phyloP scores from a whole-genome alignment of 2,113 vertebrate species.

The Chiloscyllium plagiosum region DNA sequence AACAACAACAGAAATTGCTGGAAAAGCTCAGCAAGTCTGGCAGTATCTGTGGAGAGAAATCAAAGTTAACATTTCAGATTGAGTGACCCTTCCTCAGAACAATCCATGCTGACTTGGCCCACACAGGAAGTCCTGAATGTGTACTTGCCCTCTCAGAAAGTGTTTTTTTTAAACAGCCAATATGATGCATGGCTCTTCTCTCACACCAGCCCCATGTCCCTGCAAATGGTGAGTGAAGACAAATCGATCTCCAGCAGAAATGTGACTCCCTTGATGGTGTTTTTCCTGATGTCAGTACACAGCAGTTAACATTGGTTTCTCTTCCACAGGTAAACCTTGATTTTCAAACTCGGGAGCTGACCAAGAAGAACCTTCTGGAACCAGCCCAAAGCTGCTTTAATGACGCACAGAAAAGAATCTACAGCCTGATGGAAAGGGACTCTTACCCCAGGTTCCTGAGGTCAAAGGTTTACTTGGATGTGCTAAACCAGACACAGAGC shows the following conservation, averaged over 20 bases:
- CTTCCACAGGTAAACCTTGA: slow-evolving; percentile 83
- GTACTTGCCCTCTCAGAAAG: background rate
- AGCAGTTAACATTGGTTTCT: slow-evolving; percentile 38
- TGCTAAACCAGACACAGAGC: slow-evolving; percentile 72
- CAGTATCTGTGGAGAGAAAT: too few species aligned
- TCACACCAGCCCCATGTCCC: background rate
- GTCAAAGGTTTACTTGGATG: slow-evolving; percentile 91
- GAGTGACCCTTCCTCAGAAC: too few species aligned
- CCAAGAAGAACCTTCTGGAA: slow-evolving; percentile 78
- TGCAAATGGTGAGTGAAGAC: background rate
- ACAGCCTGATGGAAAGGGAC: slow-evolving; percentile 97
- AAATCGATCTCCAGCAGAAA: background rate
- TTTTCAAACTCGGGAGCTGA: slow-evolving; percentile 82
- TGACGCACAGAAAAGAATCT: slow-evolving; percentile 82
- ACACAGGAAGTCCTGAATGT: background rate
- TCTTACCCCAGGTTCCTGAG: slow-evolving; percentile 92
- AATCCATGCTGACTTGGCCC: background rate
- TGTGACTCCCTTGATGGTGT: background rate
- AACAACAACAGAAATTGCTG: too few species aligned
- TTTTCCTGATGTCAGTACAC: background rate
- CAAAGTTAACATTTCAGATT: too few species aligned
- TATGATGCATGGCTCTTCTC: background rate
- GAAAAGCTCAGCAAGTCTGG: too few species aligned
- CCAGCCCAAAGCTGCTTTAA: slow-evolving; percentile 79
- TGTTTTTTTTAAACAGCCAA: background rate